Evolutionary conservation across 1,140 invertebrate genomes (phyloP).

Genomic region (Achatina immaculata): DNA sequence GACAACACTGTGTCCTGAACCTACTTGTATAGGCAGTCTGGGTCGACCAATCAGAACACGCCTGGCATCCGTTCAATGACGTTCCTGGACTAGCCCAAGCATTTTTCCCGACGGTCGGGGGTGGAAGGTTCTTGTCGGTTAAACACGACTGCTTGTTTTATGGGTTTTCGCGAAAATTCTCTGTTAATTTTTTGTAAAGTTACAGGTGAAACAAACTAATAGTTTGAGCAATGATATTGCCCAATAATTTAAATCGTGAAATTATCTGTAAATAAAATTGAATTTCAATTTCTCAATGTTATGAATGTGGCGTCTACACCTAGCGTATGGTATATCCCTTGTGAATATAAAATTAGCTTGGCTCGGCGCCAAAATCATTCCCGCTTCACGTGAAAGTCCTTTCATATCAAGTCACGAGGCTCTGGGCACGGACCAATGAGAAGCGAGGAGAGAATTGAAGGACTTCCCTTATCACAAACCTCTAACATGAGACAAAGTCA

Average conservation of each 20-base stretch:
- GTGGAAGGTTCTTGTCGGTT: background rate
- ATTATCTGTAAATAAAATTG: slow-evolving; percentile 15
- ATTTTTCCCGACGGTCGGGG: slow-evolving; percentile 8
- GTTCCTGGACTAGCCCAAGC: background rate
- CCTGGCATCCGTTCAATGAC: slow-evolving; percentile 39
- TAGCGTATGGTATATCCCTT: background rate
- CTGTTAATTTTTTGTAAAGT: slow-evolving; percentile 2
- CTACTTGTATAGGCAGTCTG: slow-evolving; percentile 22
- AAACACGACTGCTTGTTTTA: background rate
- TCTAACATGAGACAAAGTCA: background rate
- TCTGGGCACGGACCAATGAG: background rate
- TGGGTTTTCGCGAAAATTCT: background rate
- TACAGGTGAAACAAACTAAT: background rate
- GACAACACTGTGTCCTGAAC: background rate
- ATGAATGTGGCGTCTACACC: slow-evolving; percentile 1
- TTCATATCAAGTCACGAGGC: background rate
- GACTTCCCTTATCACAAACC: background rate
- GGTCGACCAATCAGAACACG: slow-evolving; percentile 33
- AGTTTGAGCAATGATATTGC: background rate
- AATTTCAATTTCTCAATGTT: slow-evolving; percentile 10
- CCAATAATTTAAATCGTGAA: background rate
- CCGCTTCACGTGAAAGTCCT: slow-evolving; percentile 1
- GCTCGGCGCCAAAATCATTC: background rate
- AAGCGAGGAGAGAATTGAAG: slow-evolving; percentile 12
- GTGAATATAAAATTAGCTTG: slow-evolving; percentile 13